phyloP scores from a whole-genome alignment of 1,140 invertebrate genomes.

The Hirudo medicinalis region DNA sequence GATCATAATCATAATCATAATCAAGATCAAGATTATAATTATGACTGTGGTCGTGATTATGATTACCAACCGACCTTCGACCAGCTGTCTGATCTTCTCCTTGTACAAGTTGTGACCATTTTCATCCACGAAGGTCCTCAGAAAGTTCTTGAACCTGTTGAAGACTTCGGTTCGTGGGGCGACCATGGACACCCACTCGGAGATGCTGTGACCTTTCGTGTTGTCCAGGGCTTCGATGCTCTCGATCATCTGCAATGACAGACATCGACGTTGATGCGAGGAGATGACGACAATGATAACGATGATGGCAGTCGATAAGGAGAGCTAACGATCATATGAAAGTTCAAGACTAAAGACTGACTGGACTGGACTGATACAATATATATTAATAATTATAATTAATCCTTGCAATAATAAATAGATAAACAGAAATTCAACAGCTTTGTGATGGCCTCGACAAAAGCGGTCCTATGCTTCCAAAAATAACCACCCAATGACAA shows the following conservation, averaged over 20 bases:
- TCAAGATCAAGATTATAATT: too few species aligned
- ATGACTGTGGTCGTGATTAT: too few species aligned
- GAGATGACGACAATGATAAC: background rate
- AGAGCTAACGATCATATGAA: background rate
- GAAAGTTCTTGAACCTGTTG: slow-evolving; percentile 89
- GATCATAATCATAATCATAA: too few species aligned
- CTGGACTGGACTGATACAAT: too few species aligned
- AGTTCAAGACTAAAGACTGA: too few species aligned
- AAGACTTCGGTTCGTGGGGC: slow-evolving; percentile 90
- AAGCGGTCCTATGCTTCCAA: background rate
- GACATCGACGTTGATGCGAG: background rate
- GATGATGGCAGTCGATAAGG: too few species aligned
- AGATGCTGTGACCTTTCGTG: slow-evolving; percentile 68
- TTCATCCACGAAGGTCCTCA: slow-evolving; percentile 73
- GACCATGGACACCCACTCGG: slow-evolving; percentile 90
- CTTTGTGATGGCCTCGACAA: too few species aligned
- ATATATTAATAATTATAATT: too few species aligned
- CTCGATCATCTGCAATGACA: slow-evolving; percentile 61
- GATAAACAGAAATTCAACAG: background rate
- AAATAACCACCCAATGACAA: background rate
- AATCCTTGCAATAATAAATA: background rate
- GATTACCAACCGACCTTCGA: slow-evolving; percentile 52
- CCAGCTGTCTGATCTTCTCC: slow-evolving; percentile 85
- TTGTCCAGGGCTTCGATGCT: slow-evolving; percentile 96
- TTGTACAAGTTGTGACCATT: slow-evolving; percentile 79